A percentile compares a stretch with the other conserved stretches of the same genome.
These are phyloP conservation scores for Cyaniris semiargus DNA, from an alignment of 2,888 invertebrate genomes.

Conservation along the genomic window DNA sequence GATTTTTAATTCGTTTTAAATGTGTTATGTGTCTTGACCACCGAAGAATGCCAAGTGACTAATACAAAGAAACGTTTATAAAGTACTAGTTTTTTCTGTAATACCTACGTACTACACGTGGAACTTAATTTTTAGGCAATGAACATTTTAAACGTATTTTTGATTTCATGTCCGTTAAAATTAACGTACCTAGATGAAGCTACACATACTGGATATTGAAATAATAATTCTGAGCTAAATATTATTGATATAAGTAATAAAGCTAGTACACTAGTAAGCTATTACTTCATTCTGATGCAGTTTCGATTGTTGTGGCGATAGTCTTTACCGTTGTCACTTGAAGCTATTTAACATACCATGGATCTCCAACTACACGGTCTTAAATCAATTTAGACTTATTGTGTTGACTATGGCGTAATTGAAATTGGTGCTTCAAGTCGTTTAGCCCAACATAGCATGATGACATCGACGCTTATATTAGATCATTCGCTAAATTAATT, in stretches of 20 bases:
- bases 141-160: too few relatives aligned
- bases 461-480: slow-evolving; percentile 25
- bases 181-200: too few relatives aligned
- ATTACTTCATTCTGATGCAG: background rate
- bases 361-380: slow-evolving; percentile 42
- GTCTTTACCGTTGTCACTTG: background rate
- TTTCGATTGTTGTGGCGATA: background rate
- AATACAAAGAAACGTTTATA: background rate
- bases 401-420: slow-evolving; percentile 46
- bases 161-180: background rate
- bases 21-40: background rate
- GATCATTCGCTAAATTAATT: slow-evolving; percentile 26
- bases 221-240: too few relatives aligned
- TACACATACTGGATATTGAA: too few relatives aligned
- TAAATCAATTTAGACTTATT: slow-evolving; percentile 51
- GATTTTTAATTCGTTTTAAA: slow-evolving; percentile 10
- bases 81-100: background rate
- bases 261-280: background rate
- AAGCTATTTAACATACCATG: slow-evolving; percentile 36
- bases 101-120: background rate
- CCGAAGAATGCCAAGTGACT: background rate
- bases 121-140: background rate
- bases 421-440: slow-evolving; percentile 43
- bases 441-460: slow-evolving; percentile 34
- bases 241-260: too few relatives aligned